Evolutionary conservation across 2,888 invertebrate species (phyloP).

Genomic region (Andricus quercusramuli): DNA sequence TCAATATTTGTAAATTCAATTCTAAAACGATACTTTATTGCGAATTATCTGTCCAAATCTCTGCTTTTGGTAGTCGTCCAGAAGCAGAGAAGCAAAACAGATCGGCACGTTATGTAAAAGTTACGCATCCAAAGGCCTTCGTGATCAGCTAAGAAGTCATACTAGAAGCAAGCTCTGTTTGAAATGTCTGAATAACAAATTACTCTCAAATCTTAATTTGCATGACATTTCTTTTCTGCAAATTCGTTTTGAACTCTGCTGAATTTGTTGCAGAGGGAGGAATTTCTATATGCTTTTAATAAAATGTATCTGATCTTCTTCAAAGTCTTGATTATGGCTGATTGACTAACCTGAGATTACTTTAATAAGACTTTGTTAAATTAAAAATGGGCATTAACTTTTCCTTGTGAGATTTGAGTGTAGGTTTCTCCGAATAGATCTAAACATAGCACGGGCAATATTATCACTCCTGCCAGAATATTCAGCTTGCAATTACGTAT

Average conservation of each 20-base stretch:
- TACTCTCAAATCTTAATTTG: background rate
- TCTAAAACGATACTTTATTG: constrained; percentile 24
- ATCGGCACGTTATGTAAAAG: background rate
- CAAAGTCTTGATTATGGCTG: background rate
- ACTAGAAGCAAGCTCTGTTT: background rate
- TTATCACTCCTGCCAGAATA: constrained; percentile 51
- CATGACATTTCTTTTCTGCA: background rate
- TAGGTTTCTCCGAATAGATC: constrained; percentile 52
- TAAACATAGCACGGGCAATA: constrained; percentile 59
- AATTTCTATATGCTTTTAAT: background rate
- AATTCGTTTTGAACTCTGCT: background rate
- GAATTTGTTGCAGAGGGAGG: background rate
- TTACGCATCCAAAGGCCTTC: background rate
- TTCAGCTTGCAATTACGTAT: constrained; percentile 50
- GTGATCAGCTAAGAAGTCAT: background rate
- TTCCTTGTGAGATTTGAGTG: constrained; percentile 28
- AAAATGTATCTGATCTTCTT: background rate
- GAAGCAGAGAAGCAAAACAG: constrained; percentile 15
- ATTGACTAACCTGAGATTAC: background rate
- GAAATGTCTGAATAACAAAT: background rate
- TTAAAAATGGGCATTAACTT: background rate
- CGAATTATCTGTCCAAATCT: constrained; percentile 39
- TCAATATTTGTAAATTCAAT: background rate
- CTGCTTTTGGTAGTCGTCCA: constrained; percentile 46
- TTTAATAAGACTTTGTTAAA: background rate